phyloP scores from a whole-genome alignment of 2,797 vertebrate genomes.

The Periparus ater region DNA sequence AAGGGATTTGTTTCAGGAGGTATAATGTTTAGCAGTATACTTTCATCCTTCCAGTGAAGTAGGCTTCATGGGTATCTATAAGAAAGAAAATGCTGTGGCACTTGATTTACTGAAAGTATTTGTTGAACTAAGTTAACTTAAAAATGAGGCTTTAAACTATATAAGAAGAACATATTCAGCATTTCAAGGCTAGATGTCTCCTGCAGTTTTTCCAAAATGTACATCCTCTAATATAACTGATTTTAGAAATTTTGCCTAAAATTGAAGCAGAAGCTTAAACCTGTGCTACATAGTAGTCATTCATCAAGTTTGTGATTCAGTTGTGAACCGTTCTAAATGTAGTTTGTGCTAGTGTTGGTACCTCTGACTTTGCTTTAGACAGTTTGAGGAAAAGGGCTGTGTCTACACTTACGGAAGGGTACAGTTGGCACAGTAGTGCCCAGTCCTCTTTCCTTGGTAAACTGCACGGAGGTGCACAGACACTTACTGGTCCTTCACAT shows the following conservation, averaged over 20 bases:
- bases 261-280: neutral
- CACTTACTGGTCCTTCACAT: neutral
- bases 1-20: neutral
- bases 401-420: neutral
- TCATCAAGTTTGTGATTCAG: neutral
- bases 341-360: neutral
- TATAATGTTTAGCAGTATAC: neutral
- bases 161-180: neutral
- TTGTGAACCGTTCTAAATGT: neutral
- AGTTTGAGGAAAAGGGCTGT: neutral
- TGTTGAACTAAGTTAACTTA: neutral
- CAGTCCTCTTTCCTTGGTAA: neutral
- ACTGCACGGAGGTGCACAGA: neutral
- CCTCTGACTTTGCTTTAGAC: neutral
- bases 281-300: accelerated
- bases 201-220: neutral
- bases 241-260: neutral
- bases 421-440: neutral
- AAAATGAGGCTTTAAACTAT: neutral
- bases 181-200: neutral
- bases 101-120: neutral
- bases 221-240: neutral
- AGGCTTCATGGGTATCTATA: neutral
- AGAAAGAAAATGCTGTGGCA: neutral
- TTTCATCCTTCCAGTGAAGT: neutral